These are phyloP conservation scores for Odontamblyopus rebecca DNA, from an alignment of 2,797 vertebrate genomes.

Conservation along the genomic window DNA sequence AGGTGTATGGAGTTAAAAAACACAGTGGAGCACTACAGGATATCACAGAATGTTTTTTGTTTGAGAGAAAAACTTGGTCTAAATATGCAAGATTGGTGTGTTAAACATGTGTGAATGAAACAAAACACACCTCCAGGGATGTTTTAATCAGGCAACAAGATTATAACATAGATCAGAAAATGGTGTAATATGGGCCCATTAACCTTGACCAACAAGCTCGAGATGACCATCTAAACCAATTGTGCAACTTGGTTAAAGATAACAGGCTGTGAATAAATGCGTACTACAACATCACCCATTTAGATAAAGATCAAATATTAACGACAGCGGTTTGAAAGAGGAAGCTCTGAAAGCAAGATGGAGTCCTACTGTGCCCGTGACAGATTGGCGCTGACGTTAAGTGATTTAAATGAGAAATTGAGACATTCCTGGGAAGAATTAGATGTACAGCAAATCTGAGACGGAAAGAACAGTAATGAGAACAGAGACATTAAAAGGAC, in stretches of 20 bases:
- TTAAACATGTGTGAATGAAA: too few relatives aligned
- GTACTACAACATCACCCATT: slow-evolving; percentile 29
- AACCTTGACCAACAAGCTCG: too few relatives aligned
- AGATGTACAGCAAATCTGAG: slow-evolving; percentile 25
- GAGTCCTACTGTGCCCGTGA: slow-evolving; percentile 45
- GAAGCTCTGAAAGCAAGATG: slow-evolving; percentile 27
- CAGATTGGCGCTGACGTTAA: slow-evolving; percentile 49
- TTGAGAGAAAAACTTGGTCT: too few relatives aligned
- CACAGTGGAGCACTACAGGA: too few relatives aligned
- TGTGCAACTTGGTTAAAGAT: neutral
- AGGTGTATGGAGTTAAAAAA: too few relatives aligned
- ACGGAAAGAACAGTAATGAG: slow-evolving; percentile 28
- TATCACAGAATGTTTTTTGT: too few relatives aligned
- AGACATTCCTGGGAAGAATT: slow-evolving; percentile 44
- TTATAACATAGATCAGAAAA: too few relatives aligned
- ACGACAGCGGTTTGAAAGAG: slow-evolving; percentile 7
- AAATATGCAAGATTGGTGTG: too few relatives aligned
- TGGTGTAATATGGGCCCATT: too few relatives aligned
- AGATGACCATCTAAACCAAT: neutral
- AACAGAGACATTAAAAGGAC: slow-evolving; percentile 40
- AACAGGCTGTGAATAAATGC: slow-evolving; percentile 2
- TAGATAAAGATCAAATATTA: slow-evolving; percentile 47
- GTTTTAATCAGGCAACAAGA: too few relatives aligned
- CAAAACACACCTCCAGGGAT: too few relatives aligned
- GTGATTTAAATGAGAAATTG: slow-evolving; percentile 53